Conservation (phyloP, 2,888 invertebrate genomes). For the Parnassius glacialis region DNA sequence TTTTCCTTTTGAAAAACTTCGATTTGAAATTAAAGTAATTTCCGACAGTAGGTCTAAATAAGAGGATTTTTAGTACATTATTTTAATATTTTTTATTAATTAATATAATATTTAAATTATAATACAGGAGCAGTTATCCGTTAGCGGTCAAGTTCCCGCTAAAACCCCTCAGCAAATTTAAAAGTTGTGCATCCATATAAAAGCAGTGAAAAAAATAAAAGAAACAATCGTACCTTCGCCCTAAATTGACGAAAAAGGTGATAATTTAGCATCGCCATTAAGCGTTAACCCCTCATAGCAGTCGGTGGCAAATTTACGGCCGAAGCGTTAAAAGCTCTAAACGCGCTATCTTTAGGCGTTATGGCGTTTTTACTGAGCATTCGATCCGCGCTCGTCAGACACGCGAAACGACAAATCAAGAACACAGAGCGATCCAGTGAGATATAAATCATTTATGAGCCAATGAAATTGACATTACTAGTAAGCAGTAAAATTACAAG, state of each 20-base stretch:
- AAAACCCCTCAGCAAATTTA: too few species aligned
- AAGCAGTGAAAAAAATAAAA: too few species aligned
- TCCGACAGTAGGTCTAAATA: too few species aligned
- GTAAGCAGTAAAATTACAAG: neutral
- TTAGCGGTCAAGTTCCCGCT: too few species aligned
- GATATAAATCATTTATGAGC: neutral
- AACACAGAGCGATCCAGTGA: neutral
- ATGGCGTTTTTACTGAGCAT: constrained; percentile 3
- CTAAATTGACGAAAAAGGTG: neutral
- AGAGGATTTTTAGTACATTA: too few species aligned
- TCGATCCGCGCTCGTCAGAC: constrained; percentile 1
- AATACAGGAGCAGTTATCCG: too few species aligned
- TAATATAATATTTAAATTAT: too few species aligned
- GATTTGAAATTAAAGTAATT: too few species aligned
- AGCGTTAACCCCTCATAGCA: neutral
- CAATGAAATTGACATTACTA: neutral
- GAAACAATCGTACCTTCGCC: neutral
- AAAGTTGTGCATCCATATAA: too few species aligned
- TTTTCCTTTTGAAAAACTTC: too few species aligned
- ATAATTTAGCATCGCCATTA: neutral
- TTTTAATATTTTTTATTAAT: too few species aligned
- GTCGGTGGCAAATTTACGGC: constrained; percentile 4
- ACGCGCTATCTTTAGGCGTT: neutral
- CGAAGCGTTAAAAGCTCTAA: neutral
- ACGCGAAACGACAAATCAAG: constrained; percentile 8